Conservation (phyloP, 2,797 vertebrate species). For the Acrossocheilus wenchowensis region DNA sequence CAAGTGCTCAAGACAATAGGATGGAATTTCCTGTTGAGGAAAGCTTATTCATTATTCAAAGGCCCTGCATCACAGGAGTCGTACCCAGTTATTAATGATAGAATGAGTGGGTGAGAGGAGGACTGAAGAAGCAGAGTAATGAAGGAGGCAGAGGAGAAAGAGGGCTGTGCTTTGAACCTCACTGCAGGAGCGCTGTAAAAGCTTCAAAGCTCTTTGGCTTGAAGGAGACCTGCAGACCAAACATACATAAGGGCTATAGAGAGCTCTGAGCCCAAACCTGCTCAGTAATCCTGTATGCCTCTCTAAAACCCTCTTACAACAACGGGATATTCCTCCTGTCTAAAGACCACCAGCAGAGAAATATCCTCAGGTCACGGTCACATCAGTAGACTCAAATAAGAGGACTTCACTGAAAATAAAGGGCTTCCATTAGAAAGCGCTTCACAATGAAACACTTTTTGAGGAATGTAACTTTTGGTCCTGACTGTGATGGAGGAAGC, state of each 20-base stretch:
- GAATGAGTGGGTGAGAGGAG: constrained; percentile 35
- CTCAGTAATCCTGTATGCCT: constrained; percentile 28
- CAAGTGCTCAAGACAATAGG: constrained; percentile 64
- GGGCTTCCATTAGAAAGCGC: constrained; percentile 18
- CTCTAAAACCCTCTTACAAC: constrained; percentile 31
- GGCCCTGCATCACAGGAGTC: constrained; percentile 61
- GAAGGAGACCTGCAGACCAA: constrained; percentile 46
- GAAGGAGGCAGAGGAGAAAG: constrained; percentile 8
- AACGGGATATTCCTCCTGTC: constrained; percentile 14
- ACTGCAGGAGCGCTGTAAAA: constrained; percentile 37
- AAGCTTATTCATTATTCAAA: constrained; percentile 66
- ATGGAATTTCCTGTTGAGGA: constrained; percentile 68
- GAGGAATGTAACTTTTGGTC: background rate
- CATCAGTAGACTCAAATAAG: constrained; percentile 5
- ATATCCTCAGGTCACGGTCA: constrained; percentile 16
- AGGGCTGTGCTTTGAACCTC: constrained; percentile 49
- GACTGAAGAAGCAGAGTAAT: constrained; percentile 12
- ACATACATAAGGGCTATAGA: constrained; percentile 17
- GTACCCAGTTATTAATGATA: constrained; percentile 58
- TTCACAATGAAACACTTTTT: background rate
- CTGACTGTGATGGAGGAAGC: background rate
- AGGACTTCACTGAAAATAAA: background rate
- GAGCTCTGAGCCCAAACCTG: constrained; percentile 29
- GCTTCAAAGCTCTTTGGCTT: constrained; percentile 46
- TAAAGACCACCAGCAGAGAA: constrained; percentile 25